Percentiles rank a stretch among this genome's conserved stretches.
Conservation (phyloP, 2,113 vertebrate genomes). For the Dicerorhinus sumatrensis region DNA sequence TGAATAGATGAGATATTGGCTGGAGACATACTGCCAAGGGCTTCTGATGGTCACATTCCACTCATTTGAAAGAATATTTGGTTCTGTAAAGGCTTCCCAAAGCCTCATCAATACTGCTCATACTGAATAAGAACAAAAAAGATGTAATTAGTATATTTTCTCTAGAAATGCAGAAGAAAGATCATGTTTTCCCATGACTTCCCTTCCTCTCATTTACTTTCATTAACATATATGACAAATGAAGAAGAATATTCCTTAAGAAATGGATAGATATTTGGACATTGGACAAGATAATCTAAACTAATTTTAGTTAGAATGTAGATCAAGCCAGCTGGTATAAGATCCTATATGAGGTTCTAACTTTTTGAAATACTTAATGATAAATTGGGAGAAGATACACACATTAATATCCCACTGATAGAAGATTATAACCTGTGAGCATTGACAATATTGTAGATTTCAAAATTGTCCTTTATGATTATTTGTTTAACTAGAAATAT, state of each 20-base stretch:
- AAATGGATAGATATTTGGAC: not conserved
- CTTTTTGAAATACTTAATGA: not conserved
- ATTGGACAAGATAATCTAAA: not conserved
- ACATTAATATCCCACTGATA: not conserved
- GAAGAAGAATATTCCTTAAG: not conserved
- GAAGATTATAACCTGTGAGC: not conserved
- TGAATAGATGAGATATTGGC: conserved; percentile 23
- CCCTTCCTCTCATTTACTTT: not conserved
- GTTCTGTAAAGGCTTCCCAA: not conserved
- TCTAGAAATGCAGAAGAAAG: not conserved
- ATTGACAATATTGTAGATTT: not conserved
- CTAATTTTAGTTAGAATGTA: too few species aligned
- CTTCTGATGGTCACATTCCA: not conserved
- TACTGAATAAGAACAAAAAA: not conserved
- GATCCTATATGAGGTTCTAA: not conserved
- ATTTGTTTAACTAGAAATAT: conserved; percentile 1
- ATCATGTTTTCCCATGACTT: not conserved
- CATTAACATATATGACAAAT: not conserved
- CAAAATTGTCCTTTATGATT: not conserved
- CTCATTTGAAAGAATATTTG: not conserved
- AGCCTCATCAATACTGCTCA: not conserved
- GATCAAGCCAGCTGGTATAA: not conserved
- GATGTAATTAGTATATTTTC: not conserved
- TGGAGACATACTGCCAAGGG: not conserved
- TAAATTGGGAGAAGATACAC: not conserved